Evolutionary conservation across 2,113 vertebrate genomes (phyloP), one percentile per base, ranked within the genome.

Genomic region (Sitta europaea): DNA sequence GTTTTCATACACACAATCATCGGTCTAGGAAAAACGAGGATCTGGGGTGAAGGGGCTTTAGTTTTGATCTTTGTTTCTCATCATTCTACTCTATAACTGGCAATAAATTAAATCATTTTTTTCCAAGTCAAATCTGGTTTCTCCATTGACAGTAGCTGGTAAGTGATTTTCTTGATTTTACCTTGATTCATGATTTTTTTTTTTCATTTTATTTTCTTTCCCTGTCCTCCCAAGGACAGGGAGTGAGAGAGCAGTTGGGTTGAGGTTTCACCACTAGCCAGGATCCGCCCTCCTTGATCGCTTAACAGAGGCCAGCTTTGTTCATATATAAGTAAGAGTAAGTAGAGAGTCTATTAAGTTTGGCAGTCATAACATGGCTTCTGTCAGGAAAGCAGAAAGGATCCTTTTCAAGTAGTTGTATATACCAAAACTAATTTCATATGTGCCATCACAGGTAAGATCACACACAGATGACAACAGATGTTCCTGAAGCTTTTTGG

Each of bases 21-120:
- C 1, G 3, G 8, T 17, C 36, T 62, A 45, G 31, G 28, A 73
- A 86, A 91, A 67, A 72, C 1, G 0, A 24, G 8, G 25, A 3
- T 5, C 29, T 0, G 0, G 3, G 8, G 9, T 6, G 10, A 53
- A 53, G 31, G 5, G 24, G 21, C 4, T 75, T 85, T 42, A 28
- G 10, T 20, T 70, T 91, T 72, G 71, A 5, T 28, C 54, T 72
- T 67, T 71, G 23, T 50, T 87, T 87, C 29, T 94, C 33, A 75
- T 2, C 7, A 14, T 51, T 59, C 42, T 57, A 20, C 6, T 66
- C 73, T 58, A 38, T 75, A 67, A 74, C 17, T 54, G 25, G 5
- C 22, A 90, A 67, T 48, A 72, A 76, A 66, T 54, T n/a, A 51
- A 66, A 74, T 40, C 31, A 11, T 14, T 76, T 67, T 87, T 75